Percentiles rank a stretch among this genome's conserved stretches.
phyloP scores from a whole-genome alignment of 1,140 invertebrate genomes.

The Diploscapter pachys region DNA sequence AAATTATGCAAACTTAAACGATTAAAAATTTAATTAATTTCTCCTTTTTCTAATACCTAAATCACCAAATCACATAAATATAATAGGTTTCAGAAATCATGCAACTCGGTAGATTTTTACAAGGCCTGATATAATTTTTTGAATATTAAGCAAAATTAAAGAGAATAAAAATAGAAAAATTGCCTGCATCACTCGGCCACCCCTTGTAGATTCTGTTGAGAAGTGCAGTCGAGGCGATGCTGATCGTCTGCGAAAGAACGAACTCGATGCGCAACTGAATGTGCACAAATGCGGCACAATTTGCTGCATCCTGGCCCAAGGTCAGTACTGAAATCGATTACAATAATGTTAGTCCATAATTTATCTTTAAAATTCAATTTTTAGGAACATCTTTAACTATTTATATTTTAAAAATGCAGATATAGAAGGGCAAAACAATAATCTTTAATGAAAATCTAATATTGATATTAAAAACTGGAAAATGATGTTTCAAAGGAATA shows the following conservation, averaged over 20 bases:
- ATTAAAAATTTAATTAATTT: too few relatives aligned
- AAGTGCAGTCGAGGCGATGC: conserved; percentile 30
- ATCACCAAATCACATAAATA: not conserved
- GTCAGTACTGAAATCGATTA: too few relatives aligned
- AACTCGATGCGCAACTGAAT: conserved; percentile 27
- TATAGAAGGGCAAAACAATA: not conserved
- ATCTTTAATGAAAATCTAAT: conserved; percentile 6
- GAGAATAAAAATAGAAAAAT: not conserved
- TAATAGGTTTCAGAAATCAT: not conserved
- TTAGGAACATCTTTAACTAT: too few relatives aligned
- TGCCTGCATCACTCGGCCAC: conserved; percentile 7
- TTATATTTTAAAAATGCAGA: too few relatives aligned
- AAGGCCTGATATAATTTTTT: too few relatives aligned
- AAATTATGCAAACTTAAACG: not conserved
- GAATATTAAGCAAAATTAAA: too few relatives aligned
- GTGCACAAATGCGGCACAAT: not conserved
- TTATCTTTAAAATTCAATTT: too few relatives aligned
- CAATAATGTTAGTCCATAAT: too few relatives aligned
- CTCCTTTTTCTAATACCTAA: too few relatives aligned
- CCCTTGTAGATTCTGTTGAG: conserved; percentile 18
- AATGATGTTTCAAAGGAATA: not conserved
- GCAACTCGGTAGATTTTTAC: not conserved
- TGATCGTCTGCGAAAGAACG: conserved; percentile 29
- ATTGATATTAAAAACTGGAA: conserved; percentile 9
- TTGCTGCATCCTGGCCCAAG: too few relatives aligned